Percentiles rank a stretch among this genome's conserved stretches.
phyloP scores from a whole-genome alignment of 92 coral and sea anemone genomes.

The Bergia puertoricense region DNA sequence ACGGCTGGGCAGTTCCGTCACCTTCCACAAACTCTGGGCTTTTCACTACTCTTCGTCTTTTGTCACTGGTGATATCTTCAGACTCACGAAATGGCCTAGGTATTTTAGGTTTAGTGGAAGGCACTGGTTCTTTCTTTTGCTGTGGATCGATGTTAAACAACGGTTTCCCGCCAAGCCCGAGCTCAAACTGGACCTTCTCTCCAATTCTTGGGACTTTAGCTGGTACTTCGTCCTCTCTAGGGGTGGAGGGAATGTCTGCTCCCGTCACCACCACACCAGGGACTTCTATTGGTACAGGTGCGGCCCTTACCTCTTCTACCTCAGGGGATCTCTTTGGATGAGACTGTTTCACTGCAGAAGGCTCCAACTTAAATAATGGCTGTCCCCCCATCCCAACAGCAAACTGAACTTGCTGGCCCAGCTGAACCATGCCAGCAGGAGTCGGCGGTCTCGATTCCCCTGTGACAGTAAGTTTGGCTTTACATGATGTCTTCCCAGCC shows the following conservation, averaged over 20 bases:
- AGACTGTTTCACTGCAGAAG: not conserved
- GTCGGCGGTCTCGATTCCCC: slow-evolving; percentile 41
- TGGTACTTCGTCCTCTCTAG: slow-evolving; percentile 28
- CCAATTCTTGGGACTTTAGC: slow-evolving; percentile 40
- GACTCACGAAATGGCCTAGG: slow-evolving; percentile 7
- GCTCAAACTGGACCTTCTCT: slow-evolving; percentile 33
- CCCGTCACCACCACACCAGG: slow-evolving; percentile 36
- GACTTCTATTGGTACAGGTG: slow-evolving; percentile 27
- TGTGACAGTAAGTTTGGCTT: slow-evolving; percentile 64
- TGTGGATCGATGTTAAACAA: slow-evolving; percentile 58
- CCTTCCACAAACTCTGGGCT: slow-evolving; percentile 48
- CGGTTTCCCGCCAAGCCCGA: slow-evolving; percentile 45
- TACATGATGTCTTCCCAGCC: slow-evolving; percentile 72
- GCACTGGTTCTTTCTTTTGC: slow-evolving; percentile 14
- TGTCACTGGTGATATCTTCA: slow-evolving; percentile 16
- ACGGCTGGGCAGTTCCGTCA: slow-evolving; percentile 29
- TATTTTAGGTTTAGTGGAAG: slow-evolving; percentile 37
- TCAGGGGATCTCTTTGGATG: not conserved
- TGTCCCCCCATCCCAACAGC: slow-evolving; percentile 39
- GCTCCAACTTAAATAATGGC: slow-evolving; percentile 18
- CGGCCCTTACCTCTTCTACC: not conserved
- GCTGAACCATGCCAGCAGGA: slow-evolving; percentile 40
- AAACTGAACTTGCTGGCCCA: slow-evolving; percentile 33
- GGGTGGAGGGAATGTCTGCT: slow-evolving; percentile 7
- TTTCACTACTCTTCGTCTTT: slow-evolving; percentile 23